A percentile compares a stretch with the other conserved stretches of the same genome.
These are phyloP conservation scores for Hemichromis elongatus DNA, from an alignment of 2,113 vertebrate species.

Conservation along the genomic window DNA sequence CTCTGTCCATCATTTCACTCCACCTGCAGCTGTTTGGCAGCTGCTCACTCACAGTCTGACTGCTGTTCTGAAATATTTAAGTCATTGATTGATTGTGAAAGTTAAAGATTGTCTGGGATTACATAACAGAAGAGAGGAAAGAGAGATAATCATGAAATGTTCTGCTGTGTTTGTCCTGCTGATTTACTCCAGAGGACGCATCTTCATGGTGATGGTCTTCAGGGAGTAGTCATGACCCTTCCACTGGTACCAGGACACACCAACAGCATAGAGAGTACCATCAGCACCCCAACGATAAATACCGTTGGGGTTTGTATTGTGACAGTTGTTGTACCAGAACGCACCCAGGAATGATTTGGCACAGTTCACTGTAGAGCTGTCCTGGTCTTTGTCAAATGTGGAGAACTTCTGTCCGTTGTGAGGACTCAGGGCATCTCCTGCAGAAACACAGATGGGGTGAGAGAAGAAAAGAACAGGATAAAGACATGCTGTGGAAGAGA, in stretches of 20 bases:
- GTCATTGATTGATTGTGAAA: rapidly evolving
- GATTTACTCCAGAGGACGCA: not conserved
- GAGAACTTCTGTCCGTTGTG: not conserved
- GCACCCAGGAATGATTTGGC: rapidly evolving
- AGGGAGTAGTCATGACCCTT: not conserved
- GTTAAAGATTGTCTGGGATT: not conserved
- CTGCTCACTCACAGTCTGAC: not conserved
- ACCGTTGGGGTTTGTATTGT: rapidly evolving
- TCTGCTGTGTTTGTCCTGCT: not conserved
- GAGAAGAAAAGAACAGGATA: too few relatives aligned
- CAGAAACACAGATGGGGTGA: not conserved
- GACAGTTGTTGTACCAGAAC: not conserved
- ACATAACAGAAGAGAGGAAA: not conserved
- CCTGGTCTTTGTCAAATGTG: conserved; percentile 19
- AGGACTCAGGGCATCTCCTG: not conserved
- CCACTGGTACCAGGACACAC: rapidly evolving
- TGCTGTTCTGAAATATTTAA: not conserved
- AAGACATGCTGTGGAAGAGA: too few relatives aligned
- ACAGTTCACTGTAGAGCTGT: rapidly evolving
- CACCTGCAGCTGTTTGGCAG: not conserved
- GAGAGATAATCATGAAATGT: not conserved
- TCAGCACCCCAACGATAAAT: conserved; percentile 1
- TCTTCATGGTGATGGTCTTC: conserved; percentile 37
- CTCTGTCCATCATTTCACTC: not conserved
- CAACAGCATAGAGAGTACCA: rapidly evolving